phyloP scores from a whole-genome alignment of 2,888 invertebrate genomes.

The Idaea straminata region DNA sequence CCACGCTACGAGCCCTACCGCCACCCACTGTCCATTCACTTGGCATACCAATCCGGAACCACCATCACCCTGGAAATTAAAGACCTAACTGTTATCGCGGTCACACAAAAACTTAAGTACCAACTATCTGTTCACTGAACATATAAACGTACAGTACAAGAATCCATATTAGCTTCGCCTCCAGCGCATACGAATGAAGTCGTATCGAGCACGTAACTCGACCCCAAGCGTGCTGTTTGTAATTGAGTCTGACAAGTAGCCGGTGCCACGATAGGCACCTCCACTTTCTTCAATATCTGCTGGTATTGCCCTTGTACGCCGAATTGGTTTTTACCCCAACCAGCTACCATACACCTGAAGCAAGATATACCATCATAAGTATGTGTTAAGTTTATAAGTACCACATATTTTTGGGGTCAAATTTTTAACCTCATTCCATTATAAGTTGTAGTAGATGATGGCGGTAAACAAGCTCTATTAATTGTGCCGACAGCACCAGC shows the following conservation, averaged over 20 bases:
- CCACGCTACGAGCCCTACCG: slow-evolving; percentile 86
- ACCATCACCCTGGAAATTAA: slow-evolving; percentile 83
- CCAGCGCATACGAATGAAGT: slow-evolving; percentile 89
- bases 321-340: slow-evolving; percentile 93
- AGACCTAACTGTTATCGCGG: not conserved
- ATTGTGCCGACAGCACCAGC: slow-evolving; percentile 77
- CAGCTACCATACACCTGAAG: slow-evolving; percentile 84
- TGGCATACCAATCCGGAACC: slow-evolving; percentile 86
- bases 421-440: slow-evolving; percentile 71
- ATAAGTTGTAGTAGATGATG: slow-evolving; percentile 52
- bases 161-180: slow-evolving; percentile 87
- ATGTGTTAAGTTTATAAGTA: too few species aligned
- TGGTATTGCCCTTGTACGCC: slow-evolving; percentile 79
- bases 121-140: not conserved
- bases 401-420: too few species aligned
- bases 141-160: slow-evolving; percentile 83
- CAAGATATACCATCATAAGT: slow-evolving; percentile 9
- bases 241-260: slow-evolving; percentile 83
- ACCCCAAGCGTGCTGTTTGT: slow-evolving; percentile 83
- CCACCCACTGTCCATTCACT: slow-evolving; percentile 77
- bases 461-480: slow-evolving; percentile 82
- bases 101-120: not conserved
- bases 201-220: slow-evolving; percentile 81
- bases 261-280: slow-evolving; percentile 85
- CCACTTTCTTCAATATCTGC: slow-evolving; percentile 86